Evolutionary conservation across 2,797 vertebrate species (phyloP).

Genomic region (Kryptopterus vitreolus): DNA sequence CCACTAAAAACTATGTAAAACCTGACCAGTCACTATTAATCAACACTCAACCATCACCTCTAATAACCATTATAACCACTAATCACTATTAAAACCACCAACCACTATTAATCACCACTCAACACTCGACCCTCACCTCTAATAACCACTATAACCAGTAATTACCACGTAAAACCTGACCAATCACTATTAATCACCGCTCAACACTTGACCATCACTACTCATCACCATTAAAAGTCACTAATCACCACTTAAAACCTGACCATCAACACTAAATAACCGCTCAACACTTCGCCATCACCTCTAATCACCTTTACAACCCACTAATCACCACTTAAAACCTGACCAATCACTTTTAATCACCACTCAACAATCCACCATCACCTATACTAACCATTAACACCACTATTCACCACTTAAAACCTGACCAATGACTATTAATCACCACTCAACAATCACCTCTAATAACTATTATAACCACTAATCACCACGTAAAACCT

Average conservation of each 20-base stretch:
- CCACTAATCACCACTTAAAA: too few species aligned
- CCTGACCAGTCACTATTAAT: not conserved
- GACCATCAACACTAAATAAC: not conserved
- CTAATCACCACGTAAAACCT: not conserved
- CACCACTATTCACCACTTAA: not conserved
- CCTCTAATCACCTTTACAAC: too few species aligned
- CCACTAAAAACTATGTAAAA: not conserved
- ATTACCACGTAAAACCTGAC: not conserved
- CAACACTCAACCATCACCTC: not conserved
- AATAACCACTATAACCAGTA: not conserved
- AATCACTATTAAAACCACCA: not conserved
- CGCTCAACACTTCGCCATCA: not conserved
- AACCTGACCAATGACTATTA: not conserved
- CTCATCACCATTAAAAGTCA: not conserved
- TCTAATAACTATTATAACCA: not conserved
- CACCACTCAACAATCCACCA: not conserved
- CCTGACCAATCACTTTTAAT: not conserved
- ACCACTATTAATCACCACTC: too few species aligned
- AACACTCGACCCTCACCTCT: too few species aligned
- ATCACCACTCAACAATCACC: not conserved
- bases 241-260: not conserved
- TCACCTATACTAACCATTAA: too few species aligned
- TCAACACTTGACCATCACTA: not conserved
- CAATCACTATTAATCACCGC: not conserved
- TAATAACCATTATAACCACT: not conserved